These are phyloP conservation scores for Sterrhoptilus dennistouni DNA, from an alignment of 2,113 vertebrate genomes.

Conservation along the genomic window DNA sequence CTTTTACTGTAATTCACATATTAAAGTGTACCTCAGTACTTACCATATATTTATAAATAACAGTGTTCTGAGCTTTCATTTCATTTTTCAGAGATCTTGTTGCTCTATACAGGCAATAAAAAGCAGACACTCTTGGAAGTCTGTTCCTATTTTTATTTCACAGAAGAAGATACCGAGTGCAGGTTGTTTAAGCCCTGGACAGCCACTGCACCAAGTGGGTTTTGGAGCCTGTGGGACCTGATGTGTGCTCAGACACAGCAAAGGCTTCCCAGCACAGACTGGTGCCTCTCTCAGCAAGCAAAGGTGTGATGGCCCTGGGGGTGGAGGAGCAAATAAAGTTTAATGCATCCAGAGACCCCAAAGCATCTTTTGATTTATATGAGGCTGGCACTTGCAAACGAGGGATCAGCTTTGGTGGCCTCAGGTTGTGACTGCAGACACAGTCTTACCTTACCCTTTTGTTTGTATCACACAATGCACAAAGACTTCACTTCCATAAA, in stretches of 20 bases:
- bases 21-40: not conserved
- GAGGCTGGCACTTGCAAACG: not conserved
- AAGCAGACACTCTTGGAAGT: not conserved
- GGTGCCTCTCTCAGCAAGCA: not conserved
- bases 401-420: not conserved
- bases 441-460: not conserved
- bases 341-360: not conserved
- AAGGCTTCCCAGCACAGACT: not conserved
- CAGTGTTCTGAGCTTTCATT: not conserved
- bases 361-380: not conserved
- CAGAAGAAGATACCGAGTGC: not conserved
- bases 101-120: not conserved
- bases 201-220: not conserved
- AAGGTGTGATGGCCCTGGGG: not conserved
- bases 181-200: not conserved
- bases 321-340: not conserved
- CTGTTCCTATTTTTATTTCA: not conserved
- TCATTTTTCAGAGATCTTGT: not conserved
- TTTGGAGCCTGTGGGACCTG: not conserved
- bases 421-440: not conserved
- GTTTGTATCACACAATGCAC: accelerated
- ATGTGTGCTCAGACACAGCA: not conserved
- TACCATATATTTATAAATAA: not conserved
- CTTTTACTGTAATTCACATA: not conserved
- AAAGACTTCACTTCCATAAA: not conserved